A percentile compares a stretch with the other conserved stretches of the same genome.
phyloP scores from a whole-genome alignment of 2,888 invertebrate genomes.

The Neoascia interrupta region DNA sequence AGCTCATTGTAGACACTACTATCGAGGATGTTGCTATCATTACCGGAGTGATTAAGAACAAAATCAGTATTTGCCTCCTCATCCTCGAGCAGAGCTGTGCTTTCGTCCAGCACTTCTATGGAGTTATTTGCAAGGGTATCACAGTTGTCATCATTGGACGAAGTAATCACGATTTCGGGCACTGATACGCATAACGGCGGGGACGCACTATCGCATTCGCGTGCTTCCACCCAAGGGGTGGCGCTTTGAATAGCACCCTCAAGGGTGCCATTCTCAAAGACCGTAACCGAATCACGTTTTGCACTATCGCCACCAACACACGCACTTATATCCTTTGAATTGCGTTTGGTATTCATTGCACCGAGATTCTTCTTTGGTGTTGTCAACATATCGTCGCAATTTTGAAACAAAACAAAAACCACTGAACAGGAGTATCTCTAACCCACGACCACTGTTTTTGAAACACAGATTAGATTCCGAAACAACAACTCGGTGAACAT shows the following conservation, averaged over 20 bases:
- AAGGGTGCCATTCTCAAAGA: constrained; percentile 78
- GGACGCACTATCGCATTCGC: constrained; percentile 27
- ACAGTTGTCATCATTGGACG: constrained; percentile 55
- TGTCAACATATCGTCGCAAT: constrained; percentile 51
- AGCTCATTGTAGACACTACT: constrained; percentile 77
- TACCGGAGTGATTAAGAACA: constrained; percentile 75
- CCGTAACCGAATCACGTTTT: constrained; percentile 58
- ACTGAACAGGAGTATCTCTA: too few relatives aligned
- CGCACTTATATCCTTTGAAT: constrained; percentile 30
- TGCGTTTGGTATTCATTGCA: constrained; percentile 35
- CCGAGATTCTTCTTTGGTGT: constrained; percentile 57
- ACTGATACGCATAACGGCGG: constrained; percentile 46
- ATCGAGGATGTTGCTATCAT: constrained; percentile 77
- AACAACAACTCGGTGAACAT: neutral
- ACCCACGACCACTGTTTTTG: neutral
- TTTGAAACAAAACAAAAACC: too few relatives aligned
- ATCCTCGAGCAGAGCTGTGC: constrained; percentile 72
- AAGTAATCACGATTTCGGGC: constrained; percentile 46
- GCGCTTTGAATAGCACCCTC: constrained; percentile 74
- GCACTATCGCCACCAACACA: constrained; percentile 31
- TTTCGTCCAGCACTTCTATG: constrained; percentile 70
- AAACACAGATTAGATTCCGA: neutral
- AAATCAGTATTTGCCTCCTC: constrained; percentile 66
- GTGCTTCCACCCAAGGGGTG: constrained; percentile 26
- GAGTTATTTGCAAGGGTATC: constrained; percentile 42